Evolutionary conservation across 53 echinoderm and acorn worm genomes (phyloP).

Genomic region (Echinometra lucunter): DNA sequence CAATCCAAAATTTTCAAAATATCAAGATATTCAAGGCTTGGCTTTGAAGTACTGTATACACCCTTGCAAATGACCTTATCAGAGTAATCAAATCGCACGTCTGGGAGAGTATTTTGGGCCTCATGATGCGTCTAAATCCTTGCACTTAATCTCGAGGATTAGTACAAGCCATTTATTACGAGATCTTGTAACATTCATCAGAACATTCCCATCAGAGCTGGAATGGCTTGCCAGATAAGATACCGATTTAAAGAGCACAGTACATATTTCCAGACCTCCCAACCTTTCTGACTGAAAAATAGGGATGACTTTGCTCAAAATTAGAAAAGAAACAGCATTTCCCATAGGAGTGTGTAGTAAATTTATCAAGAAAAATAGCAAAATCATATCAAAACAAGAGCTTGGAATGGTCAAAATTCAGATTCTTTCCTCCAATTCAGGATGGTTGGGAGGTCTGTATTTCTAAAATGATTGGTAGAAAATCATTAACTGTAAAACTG

Average conservation of each 20-base stretch:
- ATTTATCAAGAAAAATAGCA: too few species aligned
- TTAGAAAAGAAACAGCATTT: too few species aligned
- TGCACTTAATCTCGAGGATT: background rate
- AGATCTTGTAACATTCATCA: background rate
- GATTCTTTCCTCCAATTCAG: too few species aligned
- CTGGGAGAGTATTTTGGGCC: slow-evolving; percentile 17
- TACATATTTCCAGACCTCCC: background rate
- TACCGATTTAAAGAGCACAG: background rate
- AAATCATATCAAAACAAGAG: too few species aligned
- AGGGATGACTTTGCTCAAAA: too few species aligned
- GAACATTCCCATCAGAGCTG: background rate
- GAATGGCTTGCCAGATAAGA: background rate
- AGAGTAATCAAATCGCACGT: background rate
- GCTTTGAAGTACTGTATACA: background rate
- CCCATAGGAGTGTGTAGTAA: too few species aligned
- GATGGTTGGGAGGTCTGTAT: too few species aligned
- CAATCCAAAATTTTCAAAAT: background rate
- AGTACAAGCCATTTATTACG: background rate
- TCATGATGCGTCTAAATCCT: background rate
- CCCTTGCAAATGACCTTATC: slow-evolving; percentile 19
- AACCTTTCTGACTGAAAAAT: too few species aligned
- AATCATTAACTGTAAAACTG: too few species aligned
- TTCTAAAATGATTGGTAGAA: too few species aligned
- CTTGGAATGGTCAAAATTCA: too few species aligned
- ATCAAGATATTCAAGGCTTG: background rate